Conservation (phyloP, 2,888 invertebrate species). For the Stenodera caucasica region DNA sequence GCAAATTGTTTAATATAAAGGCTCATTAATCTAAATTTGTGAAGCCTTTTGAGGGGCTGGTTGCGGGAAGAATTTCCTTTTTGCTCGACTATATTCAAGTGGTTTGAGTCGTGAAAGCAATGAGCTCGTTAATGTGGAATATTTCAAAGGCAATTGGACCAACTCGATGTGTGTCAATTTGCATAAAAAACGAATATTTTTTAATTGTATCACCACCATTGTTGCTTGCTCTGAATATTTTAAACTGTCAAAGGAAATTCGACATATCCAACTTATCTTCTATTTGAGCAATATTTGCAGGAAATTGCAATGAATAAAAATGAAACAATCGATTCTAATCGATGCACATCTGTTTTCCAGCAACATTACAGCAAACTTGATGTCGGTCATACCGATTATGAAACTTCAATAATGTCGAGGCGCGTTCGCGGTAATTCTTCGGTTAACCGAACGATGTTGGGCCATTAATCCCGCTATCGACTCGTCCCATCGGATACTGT, state of each 20-base stretch:
- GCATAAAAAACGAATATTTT: slow-evolving; percentile 46
- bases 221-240: slow-evolving; percentile 23
- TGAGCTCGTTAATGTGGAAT: slow-evolving; percentile 36
- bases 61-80: slow-evolving; percentile 14
- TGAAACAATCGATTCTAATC: neutral
- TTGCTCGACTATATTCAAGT: slow-evolving; percentile 24
- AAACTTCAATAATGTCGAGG: neutral
- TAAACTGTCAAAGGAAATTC: slow-evolving; percentile 13
- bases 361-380: neutral
- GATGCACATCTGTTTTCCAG: neutral
- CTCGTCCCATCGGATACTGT: slow-evolving; percentile 12
- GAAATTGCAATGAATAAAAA: too few species aligned
- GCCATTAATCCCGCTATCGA: slow-evolving; percentile 27
- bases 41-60: neutral
- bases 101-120: slow-evolving; percentile 24
- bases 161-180: slow-evolving; percentile 37
- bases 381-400: neutral
- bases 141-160: slow-evolving; percentile 38
- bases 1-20: slow-evolving; percentile 22
- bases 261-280: too few species aligned
- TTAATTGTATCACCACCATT: slow-evolving; percentile 44
- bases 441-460: slow-evolving; percentile 16
- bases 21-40: slow-evolving; percentile 27
- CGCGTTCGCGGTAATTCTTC: neutral
- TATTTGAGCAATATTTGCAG: too few species aligned